Evolutionary conservation across 2,888 invertebrate species (phyloP).

Genomic region (Aleiodes leptofemur): DNA sequence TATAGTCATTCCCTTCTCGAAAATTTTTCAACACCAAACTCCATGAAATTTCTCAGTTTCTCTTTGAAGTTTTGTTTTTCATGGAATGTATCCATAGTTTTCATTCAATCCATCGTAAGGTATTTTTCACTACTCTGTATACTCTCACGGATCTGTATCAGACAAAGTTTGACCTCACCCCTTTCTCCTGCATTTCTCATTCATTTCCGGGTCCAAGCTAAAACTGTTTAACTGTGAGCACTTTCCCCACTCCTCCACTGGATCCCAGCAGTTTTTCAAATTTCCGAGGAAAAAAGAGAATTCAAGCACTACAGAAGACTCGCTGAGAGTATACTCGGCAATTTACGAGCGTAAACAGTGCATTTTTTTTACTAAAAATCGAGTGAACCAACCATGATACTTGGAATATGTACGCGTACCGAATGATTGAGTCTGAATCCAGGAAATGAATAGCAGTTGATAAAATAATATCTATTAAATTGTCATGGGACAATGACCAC

Average conservation of each 20-base stretch:
- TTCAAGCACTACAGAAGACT: not conserved
- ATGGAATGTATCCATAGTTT: not conserved
- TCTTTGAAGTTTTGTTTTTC: not conserved
- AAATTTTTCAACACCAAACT: no score
- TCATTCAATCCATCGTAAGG: constrained; percentile 15
- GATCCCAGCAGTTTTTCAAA: not conserved
- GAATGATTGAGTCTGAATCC: not conserved
- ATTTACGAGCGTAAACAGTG: constrained; percentile 9
- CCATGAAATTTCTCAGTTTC: not conserved
- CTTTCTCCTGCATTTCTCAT: not conserved
- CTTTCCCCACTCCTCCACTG: not conserved
- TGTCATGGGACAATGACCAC: no score
- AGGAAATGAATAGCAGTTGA: not conserved
- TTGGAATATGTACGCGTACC: not conserved
- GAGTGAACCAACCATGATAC: constrained; percentile 2
- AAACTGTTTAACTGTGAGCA: not conserved
- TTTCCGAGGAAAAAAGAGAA: not conserved
- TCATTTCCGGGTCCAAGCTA: constrained; percentile 16
- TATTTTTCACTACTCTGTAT: constrained; percentile 1
- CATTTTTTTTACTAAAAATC: constrained; percentile 4
- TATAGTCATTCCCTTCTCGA: no score
- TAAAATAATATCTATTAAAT: not conserved
- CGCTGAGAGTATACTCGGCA: constrained; percentile 3
- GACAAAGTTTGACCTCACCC: constrained; percentile 6
- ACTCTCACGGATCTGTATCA: constrained; percentile 15